Evolutionary conservation across 2,797 vertebrate genomes (phyloP).

Genomic region (Potorous gilbertii): DNA sequence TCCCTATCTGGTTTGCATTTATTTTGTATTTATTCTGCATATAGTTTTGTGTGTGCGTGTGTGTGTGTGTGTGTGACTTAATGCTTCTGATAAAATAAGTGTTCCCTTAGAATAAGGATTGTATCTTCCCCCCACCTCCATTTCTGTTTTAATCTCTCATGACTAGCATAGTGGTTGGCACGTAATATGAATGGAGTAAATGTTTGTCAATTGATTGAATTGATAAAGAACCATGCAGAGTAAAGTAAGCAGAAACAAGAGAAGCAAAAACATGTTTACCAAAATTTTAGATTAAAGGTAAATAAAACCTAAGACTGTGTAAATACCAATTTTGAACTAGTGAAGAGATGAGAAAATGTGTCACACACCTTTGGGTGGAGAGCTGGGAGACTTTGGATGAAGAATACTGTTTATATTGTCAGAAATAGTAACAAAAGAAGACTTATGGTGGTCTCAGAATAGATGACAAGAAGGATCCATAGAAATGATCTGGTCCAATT

Average conservation of each 20-base stretch:
- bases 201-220: neutral
- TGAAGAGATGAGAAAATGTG: neutral
- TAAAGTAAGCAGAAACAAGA: neutral
- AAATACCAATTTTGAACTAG: no score
- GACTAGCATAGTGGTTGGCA: neutral
- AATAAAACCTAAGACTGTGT: neutral
- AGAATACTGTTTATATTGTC: neutral
- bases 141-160: neutral
- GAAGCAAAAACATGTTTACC: neutral
- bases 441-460: neutral
- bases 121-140: neutral
- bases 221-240: neutral
- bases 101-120: neutral
- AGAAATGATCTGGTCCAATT: neutral
- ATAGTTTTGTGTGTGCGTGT: neutral
- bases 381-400: neutral
- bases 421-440: neutral
- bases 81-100: neutral
- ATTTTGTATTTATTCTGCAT: neutral
- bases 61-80: neutral
- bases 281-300: neutral
- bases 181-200: neutral
- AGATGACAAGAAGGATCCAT: neutral
- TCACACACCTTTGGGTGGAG: neutral
- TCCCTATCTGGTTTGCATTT: neutral